These are phyloP conservation scores for Noctua janthina DNA, from an alignment of 2,888 invertebrate species.

Conservation along the genomic window DNA sequence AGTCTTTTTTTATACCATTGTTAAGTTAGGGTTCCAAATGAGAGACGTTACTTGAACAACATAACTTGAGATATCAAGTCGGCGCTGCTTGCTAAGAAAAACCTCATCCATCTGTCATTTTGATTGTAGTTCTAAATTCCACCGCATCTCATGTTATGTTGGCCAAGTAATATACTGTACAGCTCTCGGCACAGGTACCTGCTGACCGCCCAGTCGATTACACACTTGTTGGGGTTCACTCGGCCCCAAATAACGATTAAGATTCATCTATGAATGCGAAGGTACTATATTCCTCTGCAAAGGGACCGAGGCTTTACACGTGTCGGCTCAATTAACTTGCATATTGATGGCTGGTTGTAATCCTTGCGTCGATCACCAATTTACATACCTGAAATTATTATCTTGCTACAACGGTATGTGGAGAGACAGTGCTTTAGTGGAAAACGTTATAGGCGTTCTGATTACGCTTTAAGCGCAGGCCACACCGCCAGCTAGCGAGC, in stretches of 20 bases:
- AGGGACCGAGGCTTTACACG: conserved; percentile 23
- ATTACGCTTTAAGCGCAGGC: background rate
- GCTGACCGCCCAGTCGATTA: conserved; percentile 46
- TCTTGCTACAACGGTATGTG: background rate
- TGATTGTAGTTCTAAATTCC: background rate
- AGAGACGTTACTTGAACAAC: conserved; percentile 9
- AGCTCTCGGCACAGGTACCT: conserved; percentile 18
- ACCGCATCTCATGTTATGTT: background rate
- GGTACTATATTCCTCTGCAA: conserved; percentile 7
- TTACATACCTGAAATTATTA: conserved; percentile 33
- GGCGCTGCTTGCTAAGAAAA: background rate
- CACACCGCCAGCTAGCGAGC: too few species aligned
- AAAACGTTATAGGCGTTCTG: background rate
- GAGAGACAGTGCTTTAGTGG: background rate
- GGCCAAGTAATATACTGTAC: background rate
- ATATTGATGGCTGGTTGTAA: conserved; percentile 43
- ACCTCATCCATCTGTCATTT: background rate
- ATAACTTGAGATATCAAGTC: background rate
- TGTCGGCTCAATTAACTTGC: conserved; percentile 44
- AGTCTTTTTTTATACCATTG: conserved; percentile 35
- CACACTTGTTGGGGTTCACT: conserved; percentile 44
- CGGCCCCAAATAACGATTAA: conserved; percentile 44
- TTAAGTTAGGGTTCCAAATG: conserved; percentile 28
- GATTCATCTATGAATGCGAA: conserved; percentile 45
- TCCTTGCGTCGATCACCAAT: conserved; percentile 31